phyloP scores from a whole-genome alignment of 2,113 vertebrate species.

The Thunnus thynnus region DNA sequence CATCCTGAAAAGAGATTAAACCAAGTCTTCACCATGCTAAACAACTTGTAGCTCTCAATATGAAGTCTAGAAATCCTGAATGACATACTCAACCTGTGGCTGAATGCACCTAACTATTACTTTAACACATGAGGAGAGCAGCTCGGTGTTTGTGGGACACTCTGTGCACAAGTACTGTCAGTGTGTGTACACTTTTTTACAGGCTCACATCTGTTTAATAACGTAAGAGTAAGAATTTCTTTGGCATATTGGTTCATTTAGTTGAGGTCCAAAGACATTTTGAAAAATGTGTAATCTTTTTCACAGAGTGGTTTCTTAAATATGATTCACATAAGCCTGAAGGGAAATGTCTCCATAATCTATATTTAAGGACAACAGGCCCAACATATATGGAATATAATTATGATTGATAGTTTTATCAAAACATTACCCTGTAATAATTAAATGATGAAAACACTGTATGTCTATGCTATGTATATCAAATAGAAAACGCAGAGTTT shows the following conservation, averaged over 20 bases:
- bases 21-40: constrained; percentile 10
- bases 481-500: constrained; percentile 3
- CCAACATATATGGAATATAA: neutral
- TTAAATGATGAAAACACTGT: neutral
- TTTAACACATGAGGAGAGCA: neutral
- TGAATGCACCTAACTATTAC: neutral
- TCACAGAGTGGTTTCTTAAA: neutral
- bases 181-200: neutral
- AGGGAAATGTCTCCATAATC: neutral
- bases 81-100: constrained; percentile 9
- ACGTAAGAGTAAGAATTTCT: neutral
- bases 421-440: neutral
- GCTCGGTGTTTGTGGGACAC: neutral
- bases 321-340: neutral
- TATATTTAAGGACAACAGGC: neutral
- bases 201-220: neutral
- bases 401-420: neutral
- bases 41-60: constrained; percentile 42
- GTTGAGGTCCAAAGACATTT: too few species aligned
- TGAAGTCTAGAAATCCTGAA: constrained; percentile 22
- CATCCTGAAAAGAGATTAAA: constrained; percentile 49
- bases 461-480: neutral
- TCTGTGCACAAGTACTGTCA: neutral
- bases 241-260: neutral
- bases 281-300: neutral